Evolutionary conservation across 2,797 vertebrate species (phyloP).

Genomic region (Erpetoichthys calabaricus): DNA sequence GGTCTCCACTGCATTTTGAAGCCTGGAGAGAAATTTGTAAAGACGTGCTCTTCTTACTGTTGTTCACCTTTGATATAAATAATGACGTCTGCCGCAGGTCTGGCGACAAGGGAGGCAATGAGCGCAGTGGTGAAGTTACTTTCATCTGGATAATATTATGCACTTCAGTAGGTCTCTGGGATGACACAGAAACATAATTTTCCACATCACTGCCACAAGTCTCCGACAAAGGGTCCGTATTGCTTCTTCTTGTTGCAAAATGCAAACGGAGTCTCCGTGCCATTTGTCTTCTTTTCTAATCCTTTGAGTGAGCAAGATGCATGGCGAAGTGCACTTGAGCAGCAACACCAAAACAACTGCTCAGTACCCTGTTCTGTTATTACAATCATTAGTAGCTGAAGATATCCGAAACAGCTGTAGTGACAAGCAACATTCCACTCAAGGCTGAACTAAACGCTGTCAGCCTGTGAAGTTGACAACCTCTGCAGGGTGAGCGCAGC

Average conservation of each 20-base stretch:
- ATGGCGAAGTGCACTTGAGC: constrained; percentile 42
- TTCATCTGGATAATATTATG: constrained; percentile 60
- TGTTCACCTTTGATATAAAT: constrained; percentile 54
- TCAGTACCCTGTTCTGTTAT: constrained; percentile 42
- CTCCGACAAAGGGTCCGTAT: constrained; percentile 76
- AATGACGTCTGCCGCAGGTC: constrained; percentile 47
- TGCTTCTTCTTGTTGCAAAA: constrained; percentile 81
- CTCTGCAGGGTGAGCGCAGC: constrained; percentile 48
- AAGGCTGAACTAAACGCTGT: constrained; percentile 43
- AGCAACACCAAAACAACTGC: constrained; percentile 53
- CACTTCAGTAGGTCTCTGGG: constrained; percentile 35
- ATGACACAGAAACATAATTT: constrained; percentile 32
- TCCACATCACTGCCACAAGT: constrained; percentile 52
- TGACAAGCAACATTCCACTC: constrained; percentile 56
- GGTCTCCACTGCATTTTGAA: constrained; percentile 37
- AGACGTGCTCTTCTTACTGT: constrained; percentile 59
- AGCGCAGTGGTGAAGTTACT: constrained; percentile 49
- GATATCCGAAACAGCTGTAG: constrained; percentile 60
- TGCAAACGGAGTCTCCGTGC: constrained; percentile 77
- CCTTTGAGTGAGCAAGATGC: constrained; percentile 49
- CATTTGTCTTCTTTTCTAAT: constrained; percentile 75
- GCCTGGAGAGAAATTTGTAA: constrained; percentile 77
- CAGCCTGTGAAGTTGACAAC: constrained; percentile 45
- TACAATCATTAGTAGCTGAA: constrained; percentile 56
- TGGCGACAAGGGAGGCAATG: constrained; percentile 43